phyloP scores from a whole-genome alignment of 2,797 vertebrate species.

The Chelonia mydas region DNA sequence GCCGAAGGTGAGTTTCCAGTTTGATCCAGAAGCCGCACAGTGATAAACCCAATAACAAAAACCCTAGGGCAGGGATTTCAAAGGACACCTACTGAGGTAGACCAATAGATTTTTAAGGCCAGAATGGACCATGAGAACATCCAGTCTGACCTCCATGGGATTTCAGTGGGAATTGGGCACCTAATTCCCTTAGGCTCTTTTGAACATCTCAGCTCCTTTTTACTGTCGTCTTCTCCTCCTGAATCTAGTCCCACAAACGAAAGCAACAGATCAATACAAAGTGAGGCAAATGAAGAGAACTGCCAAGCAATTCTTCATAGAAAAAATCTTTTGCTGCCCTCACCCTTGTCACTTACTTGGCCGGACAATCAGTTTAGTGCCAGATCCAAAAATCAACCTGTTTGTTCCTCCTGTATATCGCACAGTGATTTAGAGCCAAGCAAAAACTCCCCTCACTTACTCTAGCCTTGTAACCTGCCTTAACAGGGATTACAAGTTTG shows the following conservation, averaged over 20 bases:
- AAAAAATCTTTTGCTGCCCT: background rate
- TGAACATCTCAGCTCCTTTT: background rate
- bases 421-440: background rate
- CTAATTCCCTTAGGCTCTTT: background rate
- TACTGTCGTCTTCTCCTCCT: background rate
- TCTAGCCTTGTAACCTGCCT: background rate
- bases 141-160: background rate
- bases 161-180: background rate
- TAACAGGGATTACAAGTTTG: accelerated
- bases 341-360: background rate
- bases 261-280: background rate
- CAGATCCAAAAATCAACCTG: constrained; percentile 2
- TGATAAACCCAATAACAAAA: background rate
- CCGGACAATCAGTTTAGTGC: background rate
- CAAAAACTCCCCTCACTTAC: background rate
- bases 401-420: background rate
- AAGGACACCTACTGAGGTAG: background rate
- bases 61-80: background rate
- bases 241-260: background rate
- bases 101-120: background rate
- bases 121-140: background rate
- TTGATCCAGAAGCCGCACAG: background rate
- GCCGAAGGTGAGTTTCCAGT: background rate
- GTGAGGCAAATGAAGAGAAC: background rate
- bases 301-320: background rate